Evolutionary conservation across 2,113 vertebrate genomes (phyloP).

Genomic region (Candoia aspera): DNA sequence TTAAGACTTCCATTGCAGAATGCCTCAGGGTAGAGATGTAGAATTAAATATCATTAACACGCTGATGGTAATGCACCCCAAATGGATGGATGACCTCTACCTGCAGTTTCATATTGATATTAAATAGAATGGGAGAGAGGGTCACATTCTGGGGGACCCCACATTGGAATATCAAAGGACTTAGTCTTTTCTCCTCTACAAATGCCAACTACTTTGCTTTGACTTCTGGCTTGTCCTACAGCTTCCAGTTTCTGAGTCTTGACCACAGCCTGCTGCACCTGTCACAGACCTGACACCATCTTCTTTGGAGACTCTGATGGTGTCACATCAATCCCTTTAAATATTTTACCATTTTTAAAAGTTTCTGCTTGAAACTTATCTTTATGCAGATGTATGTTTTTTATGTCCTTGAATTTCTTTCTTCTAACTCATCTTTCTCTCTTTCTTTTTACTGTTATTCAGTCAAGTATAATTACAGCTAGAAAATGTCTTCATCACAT

Average conservation of each 20-base stretch:
- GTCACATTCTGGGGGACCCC: background rate
- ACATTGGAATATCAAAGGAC: background rate
- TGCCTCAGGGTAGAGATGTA: too few species aligned
- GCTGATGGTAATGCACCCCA: too few species aligned
- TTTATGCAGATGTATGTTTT: conserved; percentile 6
- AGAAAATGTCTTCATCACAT: conserved; percentile 38
- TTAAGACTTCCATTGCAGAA: too few species aligned
- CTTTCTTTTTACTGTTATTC: conserved; percentile 26
- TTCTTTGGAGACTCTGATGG: conserved; percentile 2
- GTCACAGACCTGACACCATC: background rate
- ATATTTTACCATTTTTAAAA: conserved; percentile 31
- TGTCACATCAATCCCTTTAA: background rate
- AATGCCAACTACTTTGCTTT: background rate
- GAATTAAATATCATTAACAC: too few species aligned
- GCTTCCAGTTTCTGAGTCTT: background rate
- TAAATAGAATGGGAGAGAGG: background rate
- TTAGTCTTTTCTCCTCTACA: background rate
- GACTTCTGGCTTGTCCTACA: background rate
- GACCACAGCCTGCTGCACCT: background rate
- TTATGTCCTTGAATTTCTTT: background rate
- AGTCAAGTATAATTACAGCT: conserved; percentile 33
- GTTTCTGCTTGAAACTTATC: conserved; percentile 45
- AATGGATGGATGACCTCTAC: background rate
- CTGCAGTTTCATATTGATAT: background rate
- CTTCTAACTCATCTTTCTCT: conserved; percentile 16